Base-by-base conservation (phyloP, 2,888 invertebrate genomes). In the Charanyca ferruginea region DNA sequence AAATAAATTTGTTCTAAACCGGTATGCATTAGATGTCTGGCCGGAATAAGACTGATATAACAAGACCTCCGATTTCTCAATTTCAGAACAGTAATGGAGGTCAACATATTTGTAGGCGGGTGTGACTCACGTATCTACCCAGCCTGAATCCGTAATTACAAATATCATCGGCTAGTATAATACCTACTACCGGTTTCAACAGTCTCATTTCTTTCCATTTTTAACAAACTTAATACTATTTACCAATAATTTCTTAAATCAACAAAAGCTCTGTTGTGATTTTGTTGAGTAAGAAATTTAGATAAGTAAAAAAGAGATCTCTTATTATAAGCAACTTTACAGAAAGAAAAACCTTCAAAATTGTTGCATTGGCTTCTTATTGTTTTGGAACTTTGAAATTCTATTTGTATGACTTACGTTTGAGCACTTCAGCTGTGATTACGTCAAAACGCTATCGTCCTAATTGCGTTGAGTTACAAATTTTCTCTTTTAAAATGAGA, bases 131-230 rank as follows among this genome's bases (percentile, higher is more conserved):
- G 51, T 65, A 59, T 52, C n/a, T 48, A 54, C 42, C 54, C 35
- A 60, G 62, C 28, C 32, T 70, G 77, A 70, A 63, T 77, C 13
- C 44, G 53, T 67, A 79, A 77, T 79, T 78, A 66, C 53, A 65
- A 67, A 62, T 79, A 66, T 65, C 55, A 66, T 35, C 20, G 51
- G 25, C 42, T 64, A 42, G 51, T 45, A 49, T 58, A 45, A 55
- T 20, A 67, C 55, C 3, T 28, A n/a, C 9, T 52, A 42, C 23
- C 20, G 16, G 25, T 64, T 65, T 35, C 16, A 44, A 41, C n/a
- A 42, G 3, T 20, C 6, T 23, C 6, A 45, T 28, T 13, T 18
- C 16, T 35, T 49, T 0, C 11, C 4, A 41, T n/a, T 11, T 41
- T n/a, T 9, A 54, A 23, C 7, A 16, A 16, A 38, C 16, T n/a